Conservation (phyloP, 1,140 invertebrate species). For the Neodiprion pinetum region DNA sequence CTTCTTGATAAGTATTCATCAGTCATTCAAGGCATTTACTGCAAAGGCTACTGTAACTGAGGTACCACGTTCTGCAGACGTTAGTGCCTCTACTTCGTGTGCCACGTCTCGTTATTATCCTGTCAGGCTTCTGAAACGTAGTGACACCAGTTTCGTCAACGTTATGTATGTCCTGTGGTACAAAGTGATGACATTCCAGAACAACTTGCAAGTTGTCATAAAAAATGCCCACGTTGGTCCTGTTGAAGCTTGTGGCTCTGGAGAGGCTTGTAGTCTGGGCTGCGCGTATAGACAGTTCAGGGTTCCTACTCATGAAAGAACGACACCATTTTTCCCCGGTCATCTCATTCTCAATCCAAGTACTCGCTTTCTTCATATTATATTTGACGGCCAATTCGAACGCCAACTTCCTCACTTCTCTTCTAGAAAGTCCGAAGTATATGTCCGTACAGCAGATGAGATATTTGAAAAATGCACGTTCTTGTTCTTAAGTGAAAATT, state of each 20-base stretch:
- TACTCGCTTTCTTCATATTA: conserved; percentile 40
- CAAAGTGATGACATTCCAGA: conserved; percentile 26
- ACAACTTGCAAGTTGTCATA: conserved; percentile 32
- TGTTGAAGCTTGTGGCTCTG: conserved; percentile 61
- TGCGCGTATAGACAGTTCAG: conserved; percentile 49
- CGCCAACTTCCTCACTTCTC: conserved; percentile 51
- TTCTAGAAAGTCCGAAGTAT: conserved; percentile 48
- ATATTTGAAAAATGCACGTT: conserved; percentile 39
- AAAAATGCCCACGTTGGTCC: conserved; percentile 36
- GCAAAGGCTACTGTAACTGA: conserved; percentile 51
- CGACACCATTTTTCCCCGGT: conserved; percentile 60
- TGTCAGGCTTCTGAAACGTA: conserved; percentile 51
- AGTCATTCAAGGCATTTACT: conserved; percentile 50
- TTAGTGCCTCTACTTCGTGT: conserved; percentile 53
- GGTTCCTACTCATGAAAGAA: conserved; percentile 56
- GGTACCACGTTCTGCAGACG: conserved; percentile 53
- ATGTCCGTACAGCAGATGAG: conserved; percentile 40
- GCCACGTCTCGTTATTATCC: conserved; percentile 51
- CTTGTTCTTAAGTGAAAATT: conserved; percentile 39
- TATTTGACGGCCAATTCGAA: conserved; percentile 48
- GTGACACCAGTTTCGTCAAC: conserved; percentile 62
- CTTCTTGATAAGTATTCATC: conserved; percentile 21
- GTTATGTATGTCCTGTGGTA: conserved; percentile 48
- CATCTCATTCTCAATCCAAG: conserved; percentile 43
- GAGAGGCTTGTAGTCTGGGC: conserved; percentile 47